phyloP scores from a whole-genome alignment of 2,113 vertebrate species.

The Girardinichthys multiradiatus region DNA sequence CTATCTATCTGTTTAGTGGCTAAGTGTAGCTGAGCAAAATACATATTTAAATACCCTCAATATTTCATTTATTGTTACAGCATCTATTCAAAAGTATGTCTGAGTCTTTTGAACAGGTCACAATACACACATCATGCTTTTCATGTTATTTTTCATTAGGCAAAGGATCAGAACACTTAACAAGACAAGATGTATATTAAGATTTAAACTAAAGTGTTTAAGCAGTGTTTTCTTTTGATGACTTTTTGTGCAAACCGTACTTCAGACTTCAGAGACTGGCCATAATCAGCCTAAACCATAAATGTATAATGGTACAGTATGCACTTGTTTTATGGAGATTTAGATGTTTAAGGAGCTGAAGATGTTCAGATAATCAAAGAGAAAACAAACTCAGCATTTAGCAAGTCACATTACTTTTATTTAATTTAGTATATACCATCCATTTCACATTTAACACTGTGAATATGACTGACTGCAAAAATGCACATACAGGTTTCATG shows the following conservation, averaged over 20 bases:
- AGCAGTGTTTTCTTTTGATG: neutral
- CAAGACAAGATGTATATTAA: neutral
- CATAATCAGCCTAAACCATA: neutral
- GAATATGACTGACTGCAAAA: slow-evolving; percentile 63
- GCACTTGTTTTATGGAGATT: neutral
- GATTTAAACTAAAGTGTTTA: neutral
- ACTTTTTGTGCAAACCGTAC: too few relatives aligned
- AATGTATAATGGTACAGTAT: neutral
- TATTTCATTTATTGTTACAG: too few relatives aligned
- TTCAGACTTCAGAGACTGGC: too few relatives aligned
- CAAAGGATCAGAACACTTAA: neutral
- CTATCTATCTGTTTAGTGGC: too few relatives aligned
- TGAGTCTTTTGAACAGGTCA: too few relatives aligned
- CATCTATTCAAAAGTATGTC: too few relatives aligned
- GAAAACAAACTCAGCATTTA: slow-evolving; percentile 21
- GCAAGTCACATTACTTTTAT: slow-evolving; percentile 63
- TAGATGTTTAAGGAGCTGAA: neutral
- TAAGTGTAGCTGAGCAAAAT: too few relatives aligned
- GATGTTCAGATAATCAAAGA: neutral
- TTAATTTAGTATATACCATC: slow-evolving; percentile 53
- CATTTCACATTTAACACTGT: slow-evolving; percentile 64
- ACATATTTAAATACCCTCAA: too few relatives aligned
- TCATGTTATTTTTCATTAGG: neutral
- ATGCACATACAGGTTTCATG: slow-evolving; percentile 54
- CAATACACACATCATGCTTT: too few relatives aligned